A percentile compares a stretch with the other conserved stretches of the same genome.
Evolutionary conservation across 1,140 invertebrate species (phyloP).

Genomic region (Brachionus sp.): DNA sequence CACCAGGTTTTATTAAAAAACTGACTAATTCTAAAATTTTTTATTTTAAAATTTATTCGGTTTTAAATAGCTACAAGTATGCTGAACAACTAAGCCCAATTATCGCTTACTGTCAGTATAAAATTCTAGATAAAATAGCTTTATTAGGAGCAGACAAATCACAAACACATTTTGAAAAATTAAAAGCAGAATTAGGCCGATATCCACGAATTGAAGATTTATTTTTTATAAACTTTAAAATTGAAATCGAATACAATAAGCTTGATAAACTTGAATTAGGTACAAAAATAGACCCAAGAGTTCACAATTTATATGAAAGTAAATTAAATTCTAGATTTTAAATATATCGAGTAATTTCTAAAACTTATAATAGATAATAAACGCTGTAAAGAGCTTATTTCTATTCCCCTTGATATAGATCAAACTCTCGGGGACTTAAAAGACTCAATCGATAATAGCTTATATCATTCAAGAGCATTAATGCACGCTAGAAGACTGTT

Average conservation of each 20-base stretch:
- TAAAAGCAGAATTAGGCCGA: slow-evolving; percentile 49
- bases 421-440: slow-evolving; percentile 51
- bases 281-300: slow-evolving; percentile 53
- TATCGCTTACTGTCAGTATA: slow-evolving; percentile 56
- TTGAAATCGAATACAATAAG: slow-evolving; percentile 48
- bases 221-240: slow-evolving; percentile 50
- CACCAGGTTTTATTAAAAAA: slow-evolving; percentile 50
- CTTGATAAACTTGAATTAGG: slow-evolving; percentile 49
- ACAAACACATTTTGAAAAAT: slow-evolving; percentile 52
- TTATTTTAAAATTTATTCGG: slow-evolving; percentile 46
- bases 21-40: not conserved
- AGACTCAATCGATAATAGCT: slow-evolving; percentile 51
- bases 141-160: slow-evolving; percentile 50
- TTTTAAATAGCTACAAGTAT: slow-evolving; percentile 52
- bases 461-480: slow-evolving; percentile 55
- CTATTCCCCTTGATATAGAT: slow-evolving; percentile 55
- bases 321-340: slow-evolving; percentile 21
- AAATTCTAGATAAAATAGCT: slow-evolving; percentile 50
- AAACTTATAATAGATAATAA: slow-evolving; percentile 47
- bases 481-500: slow-evolving; percentile 55
- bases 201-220: slow-evolving; percentile 51
- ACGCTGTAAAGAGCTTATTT: slow-evolving; percentile 51
- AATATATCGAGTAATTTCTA: not conserved
- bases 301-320: slow-evolving; percentile 53
- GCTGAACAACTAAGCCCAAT: slow-evolving; percentile 56